Percentiles rank a stretch among this genome's conserved stretches.
phyloP scores from a whole-genome alignment of 2,888 invertebrate genomes.

The Drosophila quinaria region DNA sequence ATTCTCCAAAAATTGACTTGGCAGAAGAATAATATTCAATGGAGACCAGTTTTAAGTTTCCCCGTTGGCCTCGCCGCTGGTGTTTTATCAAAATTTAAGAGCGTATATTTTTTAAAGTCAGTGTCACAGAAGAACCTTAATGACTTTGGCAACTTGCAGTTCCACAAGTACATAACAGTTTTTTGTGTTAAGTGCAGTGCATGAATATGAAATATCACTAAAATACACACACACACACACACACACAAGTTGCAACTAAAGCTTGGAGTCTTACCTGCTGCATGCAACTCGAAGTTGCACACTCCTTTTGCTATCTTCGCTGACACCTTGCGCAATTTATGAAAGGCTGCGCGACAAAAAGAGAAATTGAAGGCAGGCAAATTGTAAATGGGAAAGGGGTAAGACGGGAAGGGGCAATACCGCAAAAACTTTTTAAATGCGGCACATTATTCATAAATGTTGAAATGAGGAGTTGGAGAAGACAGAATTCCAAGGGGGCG shows the following conservation, averaged over 20 bases:
- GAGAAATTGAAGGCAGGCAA: not conserved
- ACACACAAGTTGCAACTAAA: constrained; percentile 4
- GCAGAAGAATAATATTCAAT: constrained; percentile 51
- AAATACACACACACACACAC: constrained; percentile 18
- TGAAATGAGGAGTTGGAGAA: constrained; percentile 19
- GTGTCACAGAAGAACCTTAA: constrained; percentile 50
- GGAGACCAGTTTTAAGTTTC: constrained; percentile 18
- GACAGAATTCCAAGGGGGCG: not conserved
- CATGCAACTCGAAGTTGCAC: constrained; percentile 36
- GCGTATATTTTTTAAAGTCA: constrained; percentile 39
- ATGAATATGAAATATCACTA: constrained; percentile 70
- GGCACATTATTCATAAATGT: constrained; percentile 76
- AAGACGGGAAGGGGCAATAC: constrained; percentile 22
- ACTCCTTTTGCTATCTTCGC: constrained; percentile 62
- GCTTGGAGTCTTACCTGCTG: constrained; percentile 46
- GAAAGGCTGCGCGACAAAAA: constrained; percentile 50
- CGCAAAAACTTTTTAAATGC: constrained; percentile 77
- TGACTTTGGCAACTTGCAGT: constrained; percentile 68
- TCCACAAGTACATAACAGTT: constrained; percentile 57
- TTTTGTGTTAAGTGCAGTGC: constrained; percentile 55
- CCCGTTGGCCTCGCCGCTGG: not conserved
- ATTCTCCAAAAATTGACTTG: constrained; percentile 28
- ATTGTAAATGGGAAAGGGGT: not conserved
- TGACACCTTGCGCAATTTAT: constrained; percentile 78
- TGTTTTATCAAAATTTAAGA: constrained; percentile 24